Evolutionary conservation across 2,113 vertebrate species (phyloP).

Genomic region (Ahaetulla prasina): DNA sequence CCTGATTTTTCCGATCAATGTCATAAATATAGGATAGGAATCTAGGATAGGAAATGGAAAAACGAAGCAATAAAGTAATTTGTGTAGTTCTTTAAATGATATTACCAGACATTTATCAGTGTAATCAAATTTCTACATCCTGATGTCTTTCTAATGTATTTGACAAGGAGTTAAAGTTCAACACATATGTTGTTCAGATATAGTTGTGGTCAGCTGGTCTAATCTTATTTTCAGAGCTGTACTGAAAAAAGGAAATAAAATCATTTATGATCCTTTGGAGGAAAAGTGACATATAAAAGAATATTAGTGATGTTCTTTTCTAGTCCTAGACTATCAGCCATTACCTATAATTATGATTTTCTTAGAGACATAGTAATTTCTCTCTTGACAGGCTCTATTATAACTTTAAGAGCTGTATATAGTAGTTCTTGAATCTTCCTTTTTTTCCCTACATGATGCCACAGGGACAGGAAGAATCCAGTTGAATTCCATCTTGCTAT

Average conservation of each 20-base stretch:
- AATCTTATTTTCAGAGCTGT: background rate
- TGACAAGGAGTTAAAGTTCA: background rate
- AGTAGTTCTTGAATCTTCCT: background rate
- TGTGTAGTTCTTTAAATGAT: background rate
- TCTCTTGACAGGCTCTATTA: background rate
- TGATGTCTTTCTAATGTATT: background rate
- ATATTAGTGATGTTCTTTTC: background rate
- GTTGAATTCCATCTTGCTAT: background rate
- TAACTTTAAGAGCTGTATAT: background rate
- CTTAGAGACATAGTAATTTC: background rate
- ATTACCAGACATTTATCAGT: background rate
- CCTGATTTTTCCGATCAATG: too few species aligned
- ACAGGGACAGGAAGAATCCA: background rate
- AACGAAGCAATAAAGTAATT: background rate
- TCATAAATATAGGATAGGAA: background rate
- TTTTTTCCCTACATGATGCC: background rate
- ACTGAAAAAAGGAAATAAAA: background rate
- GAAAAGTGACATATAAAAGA: background rate
- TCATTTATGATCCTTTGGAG: background rate
- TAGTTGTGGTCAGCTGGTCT: background rate
- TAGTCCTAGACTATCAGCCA: background rate
- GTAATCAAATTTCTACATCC: background rate
- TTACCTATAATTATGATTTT: background rate
- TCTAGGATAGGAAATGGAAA: background rate
- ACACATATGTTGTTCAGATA: background rate